A percentile compares a stretch with the other conserved stretches of the same genome.
phyloP scores from a whole-genome alignment of 2,888 invertebrate genomes.

The Periphyllus acericola region DNA sequence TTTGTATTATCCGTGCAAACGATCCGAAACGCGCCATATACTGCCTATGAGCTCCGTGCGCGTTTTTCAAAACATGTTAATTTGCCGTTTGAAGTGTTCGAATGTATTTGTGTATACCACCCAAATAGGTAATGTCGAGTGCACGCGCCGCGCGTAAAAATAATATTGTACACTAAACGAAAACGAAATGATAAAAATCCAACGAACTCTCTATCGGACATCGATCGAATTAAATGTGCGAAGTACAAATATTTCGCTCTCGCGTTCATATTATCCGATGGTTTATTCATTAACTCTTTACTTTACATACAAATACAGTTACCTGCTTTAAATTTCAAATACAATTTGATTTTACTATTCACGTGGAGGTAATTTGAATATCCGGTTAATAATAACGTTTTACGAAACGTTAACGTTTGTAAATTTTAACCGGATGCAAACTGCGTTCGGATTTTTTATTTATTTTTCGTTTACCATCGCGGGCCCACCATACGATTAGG shows the following conservation, averaged over 20 bases:
- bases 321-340: background rate
- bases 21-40: too few species aligned
- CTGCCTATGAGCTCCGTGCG: too few species aligned
- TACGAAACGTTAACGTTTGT: background rate
- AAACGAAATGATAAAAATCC: background rate
- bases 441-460: background rate
- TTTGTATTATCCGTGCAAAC: too few species aligned
- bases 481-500: background rate
- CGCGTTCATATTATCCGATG: background rate
- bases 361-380: background rate
- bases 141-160: background rate
- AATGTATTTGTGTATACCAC: too few species aligned
- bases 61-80: background rate
- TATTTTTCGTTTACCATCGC: background rate
- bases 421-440: constrained; percentile 13
- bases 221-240: background rate
- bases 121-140: background rate
- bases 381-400: background rate
- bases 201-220: background rate
- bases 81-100: background rate
- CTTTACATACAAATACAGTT: too few species aligned
- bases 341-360: too few species aligned
- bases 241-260: background rate
- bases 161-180: background rate
- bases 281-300: background rate